Conservation (phyloP, 2,888 invertebrate genomes). For the Magallana nippona region DNA sequence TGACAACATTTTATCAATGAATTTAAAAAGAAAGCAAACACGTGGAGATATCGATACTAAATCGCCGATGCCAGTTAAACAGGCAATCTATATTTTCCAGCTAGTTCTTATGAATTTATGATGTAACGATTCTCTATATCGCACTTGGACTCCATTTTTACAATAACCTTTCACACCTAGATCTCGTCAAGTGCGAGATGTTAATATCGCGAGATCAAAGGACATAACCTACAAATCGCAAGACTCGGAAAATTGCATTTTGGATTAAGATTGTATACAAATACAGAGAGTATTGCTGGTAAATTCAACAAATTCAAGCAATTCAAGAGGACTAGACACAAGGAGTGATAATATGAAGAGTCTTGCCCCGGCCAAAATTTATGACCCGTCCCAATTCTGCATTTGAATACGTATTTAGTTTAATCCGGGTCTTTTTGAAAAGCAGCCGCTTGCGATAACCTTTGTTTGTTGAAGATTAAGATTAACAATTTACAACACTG, state of each 20-base stretch:
- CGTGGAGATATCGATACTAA: slow-evolving; percentile 18
- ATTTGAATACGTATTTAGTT: not conserved
- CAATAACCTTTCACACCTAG: slow-evolving; percentile 23
- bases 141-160: slow-evolving; percentile 27
- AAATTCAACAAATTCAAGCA: slow-evolving; percentile 27
- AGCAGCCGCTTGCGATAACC: slow-evolving; percentile 28
- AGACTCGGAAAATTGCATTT: slow-evolving; percentile 23
- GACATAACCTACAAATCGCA: not conserved
- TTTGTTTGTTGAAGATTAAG: slow-evolving; percentile 39
- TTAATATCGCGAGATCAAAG: slow-evolving; percentile 40
- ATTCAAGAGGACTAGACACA: slow-evolving; percentile 18
- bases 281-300: not conserved
- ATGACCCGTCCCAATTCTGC: slow-evolving; percentile 15
- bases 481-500: slow-evolving; percentile 30
- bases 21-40: slow-evolving; percentile 29
- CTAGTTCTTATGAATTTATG: slow-evolving; percentile 22
- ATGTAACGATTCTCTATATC: not conserved
- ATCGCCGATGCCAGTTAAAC: slow-evolving; percentile 15
- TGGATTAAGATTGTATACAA: slow-evolving; percentile 36
- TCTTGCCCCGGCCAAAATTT: slow-evolving; percentile 18
- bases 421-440: slow-evolving; percentile 35
- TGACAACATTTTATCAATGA: slow-evolving; percentile 53
- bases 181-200: slow-evolving; percentile 32
- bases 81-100: slow-evolving; percentile 7
- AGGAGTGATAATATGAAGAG: slow-evolving; percentile 1